Evolutionary conservation across 2,888 invertebrate species (phyloP).

Genomic region (Cheilosia vernalis): DNA sequence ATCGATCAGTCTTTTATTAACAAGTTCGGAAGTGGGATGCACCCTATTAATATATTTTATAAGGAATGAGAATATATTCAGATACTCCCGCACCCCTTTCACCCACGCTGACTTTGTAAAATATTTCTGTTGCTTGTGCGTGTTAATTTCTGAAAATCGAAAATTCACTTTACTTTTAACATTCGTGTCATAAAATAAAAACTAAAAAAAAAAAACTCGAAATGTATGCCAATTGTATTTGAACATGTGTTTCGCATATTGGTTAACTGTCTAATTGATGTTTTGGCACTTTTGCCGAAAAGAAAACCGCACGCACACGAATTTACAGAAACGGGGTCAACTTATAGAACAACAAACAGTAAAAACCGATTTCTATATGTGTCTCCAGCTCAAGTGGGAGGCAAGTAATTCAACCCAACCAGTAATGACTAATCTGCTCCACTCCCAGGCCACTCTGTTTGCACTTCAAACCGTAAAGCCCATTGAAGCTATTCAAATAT

Average conservation of each 20-base stretch:
- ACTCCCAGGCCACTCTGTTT: slow-evolving; percentile 57
- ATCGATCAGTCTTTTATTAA: too few relatives aligned
- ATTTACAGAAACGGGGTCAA: slow-evolving; percentile 56
- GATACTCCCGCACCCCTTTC: too few relatives aligned
- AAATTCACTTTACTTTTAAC: not conserved
- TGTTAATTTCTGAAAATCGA: not conserved
- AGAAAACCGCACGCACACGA: slow-evolving; percentile 45
- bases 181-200: not conserved
- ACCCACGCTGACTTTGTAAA: too few relatives aligned
- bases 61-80: too few relatives aligned
- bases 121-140: too few relatives aligned
- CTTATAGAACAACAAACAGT: slow-evolving; percentile 36
- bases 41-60: too few relatives aligned
- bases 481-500: slow-evolving; percentile 56
- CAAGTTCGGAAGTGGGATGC: too few relatives aligned
- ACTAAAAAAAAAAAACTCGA: not conserved
- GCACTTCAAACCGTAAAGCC: slow-evolving; percentile 34
- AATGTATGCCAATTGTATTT: slow-evolving; percentile 56
- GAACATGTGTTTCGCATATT: slow-evolving; percentile 65
- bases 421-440: slow-evolving; percentile 67
- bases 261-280: slow-evolving; percentile 56
- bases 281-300: slow-evolving; percentile 68
- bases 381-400: slow-evolving; percentile 25
- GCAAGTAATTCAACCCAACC: slow-evolving; percentile 22
- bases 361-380: slow-evolving; percentile 14